Conservation (phyloP, 2,113 vertebrate species). For the Amblyornis subalaris region DNA sequence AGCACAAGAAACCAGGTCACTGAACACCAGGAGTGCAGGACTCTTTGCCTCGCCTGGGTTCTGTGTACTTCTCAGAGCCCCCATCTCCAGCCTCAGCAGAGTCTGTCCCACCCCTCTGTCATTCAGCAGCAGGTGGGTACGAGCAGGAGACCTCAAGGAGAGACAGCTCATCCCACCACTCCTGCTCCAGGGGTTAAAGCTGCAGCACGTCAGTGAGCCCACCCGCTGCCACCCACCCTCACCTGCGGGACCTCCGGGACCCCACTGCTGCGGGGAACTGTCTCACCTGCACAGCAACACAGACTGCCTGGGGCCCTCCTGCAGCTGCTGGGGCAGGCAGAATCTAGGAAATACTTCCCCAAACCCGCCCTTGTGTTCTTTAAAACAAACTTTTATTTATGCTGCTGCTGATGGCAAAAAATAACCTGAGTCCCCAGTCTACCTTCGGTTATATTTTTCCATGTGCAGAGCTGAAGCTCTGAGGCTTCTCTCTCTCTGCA, state of each 20-base stretch:
- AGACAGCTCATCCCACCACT: background rate
- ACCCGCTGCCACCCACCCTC: rapidly evolving
- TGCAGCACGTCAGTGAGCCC: background rate
- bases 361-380: background rate
- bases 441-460: background rate
- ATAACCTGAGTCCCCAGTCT: background rate
- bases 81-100: background rate
- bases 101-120: background rate
- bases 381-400: background rate
- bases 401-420: background rate
- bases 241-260: background rate
- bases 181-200: rapidly evolving
- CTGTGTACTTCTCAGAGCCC: rapidly evolving
- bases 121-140: background rate
- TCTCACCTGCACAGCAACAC: background rate
- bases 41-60: background rate
- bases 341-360: background rate
- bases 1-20: background rate
- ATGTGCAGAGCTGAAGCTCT: background rate
- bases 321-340: background rate
- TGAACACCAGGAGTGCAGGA: background rate
- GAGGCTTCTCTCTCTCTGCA: slow-evolving; percentile 18
- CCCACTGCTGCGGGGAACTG: rapidly evolving
- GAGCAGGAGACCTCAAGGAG: background rate
- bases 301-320: background rate